Base-by-base conservation (phyloP, 2,888 invertebrate species). In the Sesamia inferens region DNA sequence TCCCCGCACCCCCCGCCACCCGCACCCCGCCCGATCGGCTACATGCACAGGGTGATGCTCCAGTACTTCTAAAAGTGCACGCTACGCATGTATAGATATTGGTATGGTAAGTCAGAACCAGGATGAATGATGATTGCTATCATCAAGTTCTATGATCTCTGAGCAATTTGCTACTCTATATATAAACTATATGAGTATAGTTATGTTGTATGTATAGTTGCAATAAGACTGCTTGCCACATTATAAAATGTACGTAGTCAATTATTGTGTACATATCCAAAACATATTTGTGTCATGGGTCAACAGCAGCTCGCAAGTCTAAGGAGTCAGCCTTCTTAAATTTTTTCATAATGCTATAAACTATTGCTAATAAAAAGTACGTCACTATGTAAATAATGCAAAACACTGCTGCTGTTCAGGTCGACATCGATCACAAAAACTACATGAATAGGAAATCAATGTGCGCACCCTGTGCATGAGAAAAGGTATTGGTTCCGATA, bases 401-500 rank as follows among this genome's bases (percentile, higher is more conserved):
- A 31, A 65, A 31, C 58, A 65, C n/a, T 55, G 8, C n/a, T 55
- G 8, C 31, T 6, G 24, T 74, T 48, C 5, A 58, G 48, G 14
- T 39, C 22, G 39, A 8, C 14, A 58, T 22, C n/a, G n/a, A 42
- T 24, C 19, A 44, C 22, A 24, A 47, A 42, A 24, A n/a, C 14
- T 47, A 58, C 5, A n/a, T 16, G 44, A 51, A 76, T 76, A 2
- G 22, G n/a, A 42, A 39, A 54, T 14, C 7, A 54, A 54, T 42
- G 24, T 10, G 42, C 65, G 51, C 82, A 88, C 61, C 89, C 47
- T 83, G 90, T 91, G 87, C 85, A 71, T 42, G 47, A 24, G 65
- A 58, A 71, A 72, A 67, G 78, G 85, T 84, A 81, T 82, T 80
- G 77, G 78, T 81, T 73, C 64, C 80, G 90, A 89, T 88, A 89